phyloP scores from a whole-genome alignment of 2,113 vertebrate species.

The Ammodytes dubius region DNA sequence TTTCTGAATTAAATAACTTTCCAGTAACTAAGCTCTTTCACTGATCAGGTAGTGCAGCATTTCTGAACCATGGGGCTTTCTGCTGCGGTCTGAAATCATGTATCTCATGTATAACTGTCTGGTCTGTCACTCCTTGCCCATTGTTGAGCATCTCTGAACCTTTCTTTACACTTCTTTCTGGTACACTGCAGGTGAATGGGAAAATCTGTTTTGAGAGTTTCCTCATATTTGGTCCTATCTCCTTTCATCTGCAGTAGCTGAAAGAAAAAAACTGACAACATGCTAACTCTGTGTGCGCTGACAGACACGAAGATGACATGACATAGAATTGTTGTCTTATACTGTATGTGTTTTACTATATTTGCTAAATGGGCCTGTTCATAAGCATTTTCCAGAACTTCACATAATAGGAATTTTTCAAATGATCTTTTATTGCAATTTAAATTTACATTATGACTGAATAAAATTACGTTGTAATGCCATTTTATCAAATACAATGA shows the following conservation, averaged over 20 bases:
- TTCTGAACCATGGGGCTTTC: too few relatives aligned
- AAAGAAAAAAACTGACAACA: neutral
- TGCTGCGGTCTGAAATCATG: too few relatives aligned
- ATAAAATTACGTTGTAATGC: too few relatives aligned
- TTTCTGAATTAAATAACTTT: too few relatives aligned
- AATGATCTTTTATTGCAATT: too few relatives aligned
- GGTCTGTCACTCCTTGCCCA: neutral
- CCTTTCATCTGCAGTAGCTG: neutral
- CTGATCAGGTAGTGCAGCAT: too few relatives aligned
- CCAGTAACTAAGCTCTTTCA: too few relatives aligned
- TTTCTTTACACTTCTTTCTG: neutral
- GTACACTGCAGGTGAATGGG: neutral
- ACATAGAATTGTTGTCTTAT: neutral
- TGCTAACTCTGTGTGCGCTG: neutral
- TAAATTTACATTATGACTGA: too few relatives aligned
- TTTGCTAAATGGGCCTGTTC: neutral
- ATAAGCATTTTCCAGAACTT: neutral
- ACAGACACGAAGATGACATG: neutral
- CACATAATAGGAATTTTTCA: too few relatives aligned
- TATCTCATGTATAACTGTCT: neutral
- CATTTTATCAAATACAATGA: too few relatives aligned
- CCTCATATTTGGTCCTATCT: constrained; percentile 13
- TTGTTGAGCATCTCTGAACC: neutral
- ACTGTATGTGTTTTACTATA: neutral
- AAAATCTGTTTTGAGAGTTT: neutral